Conservation (phyloP, 2,888 invertebrate genomes). For the Caprella mutica region DNA sequence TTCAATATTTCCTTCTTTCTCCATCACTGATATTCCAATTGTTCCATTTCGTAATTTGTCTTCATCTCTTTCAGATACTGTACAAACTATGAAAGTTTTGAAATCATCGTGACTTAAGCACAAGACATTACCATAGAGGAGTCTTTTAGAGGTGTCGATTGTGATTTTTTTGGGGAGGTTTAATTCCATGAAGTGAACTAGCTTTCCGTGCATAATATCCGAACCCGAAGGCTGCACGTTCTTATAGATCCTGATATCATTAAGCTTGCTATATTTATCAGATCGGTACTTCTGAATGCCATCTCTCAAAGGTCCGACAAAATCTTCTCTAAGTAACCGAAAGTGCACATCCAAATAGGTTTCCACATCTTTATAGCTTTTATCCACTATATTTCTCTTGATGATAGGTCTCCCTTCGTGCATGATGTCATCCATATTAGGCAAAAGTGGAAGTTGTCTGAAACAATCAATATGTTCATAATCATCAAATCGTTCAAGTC, state of each 20-base stretch:
- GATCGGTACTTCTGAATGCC: slow-evolving; percentile 44
- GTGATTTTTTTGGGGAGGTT: slow-evolving; percentile 8
- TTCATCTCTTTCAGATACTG: slow-evolving; percentile 14
- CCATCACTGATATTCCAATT: slow-evolving; percentile 23
- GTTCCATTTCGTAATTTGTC: slow-evolving; percentile 14
- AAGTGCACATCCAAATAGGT: slow-evolving; percentile 73
- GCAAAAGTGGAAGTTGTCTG: slow-evolving; percentile 39
- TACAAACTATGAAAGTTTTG: slow-evolving; percentile 14
- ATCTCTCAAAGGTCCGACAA: slow-evolving; percentile 57
- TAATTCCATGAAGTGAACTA: slow-evolving; percentile 15
- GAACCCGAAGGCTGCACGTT: slow-evolving; percentile 12
- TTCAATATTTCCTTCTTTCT: slow-evolving; percentile 11
- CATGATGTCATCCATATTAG: slow-evolving; percentile 39
- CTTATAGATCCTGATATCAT: slow-evolving; percentile 25
- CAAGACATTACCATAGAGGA: slow-evolving; percentile 33
- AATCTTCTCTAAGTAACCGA: slow-evolving; percentile 65
- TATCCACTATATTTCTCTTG: slow-evolving; percentile 50
- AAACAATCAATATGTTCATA: slow-evolving; percentile 43
- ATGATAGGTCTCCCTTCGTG: slow-evolving; percentile 41
- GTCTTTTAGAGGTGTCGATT: slow-evolving; percentile 24
- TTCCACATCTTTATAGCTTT: slow-evolving; percentile 52
- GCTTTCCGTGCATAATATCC: background rate
- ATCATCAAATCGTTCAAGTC: background rate
- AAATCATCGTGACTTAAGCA: slow-evolving; percentile 33
- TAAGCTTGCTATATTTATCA: slow-evolving; percentile 37